Evolutionary conservation across 2,797 vertebrate genomes (phyloP), one percentile per base, ranked within the genome.

Genomic region (Naso thynnoides): DNA sequence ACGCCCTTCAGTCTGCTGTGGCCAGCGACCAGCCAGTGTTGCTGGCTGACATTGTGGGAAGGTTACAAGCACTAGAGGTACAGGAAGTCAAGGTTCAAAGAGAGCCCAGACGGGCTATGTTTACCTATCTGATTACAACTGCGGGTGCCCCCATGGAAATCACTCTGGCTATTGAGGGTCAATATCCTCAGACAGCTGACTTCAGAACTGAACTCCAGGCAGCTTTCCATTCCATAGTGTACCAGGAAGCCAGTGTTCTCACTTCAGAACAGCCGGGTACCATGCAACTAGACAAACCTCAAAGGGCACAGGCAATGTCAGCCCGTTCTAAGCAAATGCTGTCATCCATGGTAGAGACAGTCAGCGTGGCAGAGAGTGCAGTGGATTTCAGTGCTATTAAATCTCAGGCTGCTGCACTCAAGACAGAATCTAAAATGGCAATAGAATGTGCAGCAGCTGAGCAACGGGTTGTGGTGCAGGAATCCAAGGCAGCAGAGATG

Each of bases 111-210:
- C 23, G 80, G 49, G 79, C 90, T 6, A 75, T 93, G 77, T 97
- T 96, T 60, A 96, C 94, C 0, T 98, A 96, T 77, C 82, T 96
- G 39, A 94, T 98, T 86, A 97, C 95, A 24, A 91, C 94, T 52
- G 88, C 86, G 73, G 91, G 84, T 41, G 87, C 94, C 11, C 90
- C 93, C 0, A 83, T 95, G 83, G 98, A 99, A 93, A 89, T 98
- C 70, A 94, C 95, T 7, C 69, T 98, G 36, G 77, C 89, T 36
- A 90, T 99, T 84, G 95, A 94, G 84, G 94, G 95, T 29, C 45
- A 95, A 55, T 96, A 94, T 81, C 95, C 95, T 79, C 95, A 97
- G 73, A 95, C 78, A 58, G 94, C 95, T 84, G 93, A 97, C 49
- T 90, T 97, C 70, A 94, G 94, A 85, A 95, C 47, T 19, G 94